Evolutionary conservation across 2,888 invertebrate genomes (phyloP).

Genomic region (Digitonthophagus gazella): DNA sequence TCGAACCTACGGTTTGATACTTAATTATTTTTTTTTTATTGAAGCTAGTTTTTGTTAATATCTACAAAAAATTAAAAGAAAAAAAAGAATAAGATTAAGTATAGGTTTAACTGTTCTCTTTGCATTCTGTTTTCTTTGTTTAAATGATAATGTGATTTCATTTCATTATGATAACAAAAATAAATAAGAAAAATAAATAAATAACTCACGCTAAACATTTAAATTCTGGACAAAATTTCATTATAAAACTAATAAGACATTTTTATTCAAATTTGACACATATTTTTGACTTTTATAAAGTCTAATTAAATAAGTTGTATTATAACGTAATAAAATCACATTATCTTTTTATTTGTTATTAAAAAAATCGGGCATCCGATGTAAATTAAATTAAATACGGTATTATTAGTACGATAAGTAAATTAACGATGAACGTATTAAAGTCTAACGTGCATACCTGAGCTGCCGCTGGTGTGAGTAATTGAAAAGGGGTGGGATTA

Average conservation of each 20-base stretch:
- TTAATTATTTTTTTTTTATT: constrained; percentile 23
- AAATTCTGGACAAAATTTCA: not conserved
- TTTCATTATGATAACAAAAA: not conserved
- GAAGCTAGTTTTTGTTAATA: constrained; percentile 28
- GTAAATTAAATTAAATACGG: too few relatives aligned
- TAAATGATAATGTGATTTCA: not conserved
- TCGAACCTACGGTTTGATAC: constrained; percentile 16
- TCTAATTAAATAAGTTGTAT: not conserved
- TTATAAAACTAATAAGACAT: not conserved
- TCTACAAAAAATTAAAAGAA: constrained; percentile 25
- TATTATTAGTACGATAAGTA: constrained; percentile 6
- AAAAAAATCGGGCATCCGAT: not conserved
- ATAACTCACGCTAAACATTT: not conserved
- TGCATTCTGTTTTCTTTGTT: not conserved
- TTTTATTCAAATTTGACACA: not conserved
- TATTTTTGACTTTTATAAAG: not conserved
- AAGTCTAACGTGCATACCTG: constrained; percentile 46
- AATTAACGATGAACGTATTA: constrained; percentile 23
- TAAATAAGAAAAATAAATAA: too few relatives aligned
- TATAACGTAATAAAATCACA: too few relatives aligned
- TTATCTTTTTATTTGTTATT: not conserved
- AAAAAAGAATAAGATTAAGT: constrained; percentile 8
- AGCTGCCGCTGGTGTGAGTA: constrained; percentile 42
- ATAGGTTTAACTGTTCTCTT: not conserved
- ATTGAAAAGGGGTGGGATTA: constrained; percentile 40